Conservation (phyloP, 2,113 vertebrate genomes). For the Oryzias curvinotus region DNA sequence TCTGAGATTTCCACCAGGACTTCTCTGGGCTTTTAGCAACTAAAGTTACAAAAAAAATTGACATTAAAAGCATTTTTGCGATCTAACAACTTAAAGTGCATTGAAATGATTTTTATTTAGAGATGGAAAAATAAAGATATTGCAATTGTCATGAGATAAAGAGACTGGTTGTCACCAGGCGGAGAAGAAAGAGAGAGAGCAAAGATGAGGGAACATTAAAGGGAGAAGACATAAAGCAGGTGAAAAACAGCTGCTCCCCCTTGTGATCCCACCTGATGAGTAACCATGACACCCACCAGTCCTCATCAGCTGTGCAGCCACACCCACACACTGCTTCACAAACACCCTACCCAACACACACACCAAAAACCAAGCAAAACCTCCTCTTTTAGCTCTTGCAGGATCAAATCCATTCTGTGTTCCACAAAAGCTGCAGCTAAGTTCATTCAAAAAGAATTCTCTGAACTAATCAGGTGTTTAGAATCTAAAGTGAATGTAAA, state of each 20-base stretch:
- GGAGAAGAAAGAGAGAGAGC: conserved; percentile 12
- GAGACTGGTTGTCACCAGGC: conserved; percentile 22
- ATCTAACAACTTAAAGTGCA: no score
- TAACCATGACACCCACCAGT: conserved; percentile 64
- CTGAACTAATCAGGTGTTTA: not conserved
- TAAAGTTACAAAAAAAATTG: no score
- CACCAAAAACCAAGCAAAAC: not conserved
- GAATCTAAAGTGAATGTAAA: not conserved
- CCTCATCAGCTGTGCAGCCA: conserved; percentile 11
- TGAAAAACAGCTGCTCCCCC: conserved; percentile 54
- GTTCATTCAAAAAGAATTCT: not conserved
- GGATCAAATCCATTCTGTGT: no score
- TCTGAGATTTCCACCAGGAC: conserved; percentile 3
- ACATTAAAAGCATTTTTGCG: no score
- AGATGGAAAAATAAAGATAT: no score
- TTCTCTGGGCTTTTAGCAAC: not conserved
- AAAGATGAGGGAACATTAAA: not conserved
- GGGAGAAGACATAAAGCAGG: conserved; percentile 31
- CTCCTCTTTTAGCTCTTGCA: no score
- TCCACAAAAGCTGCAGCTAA: no score
- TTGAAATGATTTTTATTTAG: no score
- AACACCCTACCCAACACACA: not conserved
- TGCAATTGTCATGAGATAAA: not conserved
- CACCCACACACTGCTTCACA: not conserved
- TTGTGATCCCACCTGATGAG: conserved; percentile 50